Percentiles rank a stretch among this genome's conserved stretches.
phyloP scores from a whole-genome alignment of 2,888 invertebrate genomes.

The Aphelenchoides bicaudatus region DNA sequence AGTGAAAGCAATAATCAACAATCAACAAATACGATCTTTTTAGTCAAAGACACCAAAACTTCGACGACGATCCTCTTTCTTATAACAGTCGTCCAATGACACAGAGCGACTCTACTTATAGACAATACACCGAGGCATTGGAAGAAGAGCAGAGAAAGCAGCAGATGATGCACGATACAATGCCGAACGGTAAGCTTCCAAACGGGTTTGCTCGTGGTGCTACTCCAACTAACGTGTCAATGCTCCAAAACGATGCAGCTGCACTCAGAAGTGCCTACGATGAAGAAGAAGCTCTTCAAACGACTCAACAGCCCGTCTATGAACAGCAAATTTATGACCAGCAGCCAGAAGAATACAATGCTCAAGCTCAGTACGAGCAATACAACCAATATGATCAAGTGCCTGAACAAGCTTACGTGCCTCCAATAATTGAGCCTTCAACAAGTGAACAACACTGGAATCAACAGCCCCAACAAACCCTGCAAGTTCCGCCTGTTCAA shows the following conservation, averaged over 20 bases:
- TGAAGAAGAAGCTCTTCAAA: neutral
- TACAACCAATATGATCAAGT: too few relatives aligned
- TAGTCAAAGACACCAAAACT: slow-evolving; percentile 11
- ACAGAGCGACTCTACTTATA: neutral
- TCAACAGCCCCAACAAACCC: too few relatives aligned
- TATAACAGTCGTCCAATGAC: slow-evolving; percentile 3
- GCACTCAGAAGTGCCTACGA: slow-evolving; percentile 11
- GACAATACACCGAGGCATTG: neutral
- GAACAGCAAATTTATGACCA: neutral
- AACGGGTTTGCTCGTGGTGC: slow-evolving; percentile 7
- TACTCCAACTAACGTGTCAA: too few relatives aligned
- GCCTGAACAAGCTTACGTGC: too few relatives aligned
- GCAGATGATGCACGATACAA: neutral
- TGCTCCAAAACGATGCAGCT: neutral
- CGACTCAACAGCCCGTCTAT: neutral
- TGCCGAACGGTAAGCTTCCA: slow-evolving; percentile 1
- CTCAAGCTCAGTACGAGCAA: too few relatives aligned
- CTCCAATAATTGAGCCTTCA: too few relatives aligned
- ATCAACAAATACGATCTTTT: neutral
- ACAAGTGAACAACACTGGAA: too few relatives aligned
- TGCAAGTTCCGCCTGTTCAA: too few relatives aligned
- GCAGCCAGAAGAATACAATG: too few relatives aligned
- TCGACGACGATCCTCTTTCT: slow-evolving; percentile 15
- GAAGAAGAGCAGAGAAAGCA: too few relatives aligned
- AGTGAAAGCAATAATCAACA: neutral